Evolutionary conservation across 2,113 vertebrate species (phyloP), one percentile per base, ranked within the genome.

Genomic region (Takifugu bimaculatus): DNA sequence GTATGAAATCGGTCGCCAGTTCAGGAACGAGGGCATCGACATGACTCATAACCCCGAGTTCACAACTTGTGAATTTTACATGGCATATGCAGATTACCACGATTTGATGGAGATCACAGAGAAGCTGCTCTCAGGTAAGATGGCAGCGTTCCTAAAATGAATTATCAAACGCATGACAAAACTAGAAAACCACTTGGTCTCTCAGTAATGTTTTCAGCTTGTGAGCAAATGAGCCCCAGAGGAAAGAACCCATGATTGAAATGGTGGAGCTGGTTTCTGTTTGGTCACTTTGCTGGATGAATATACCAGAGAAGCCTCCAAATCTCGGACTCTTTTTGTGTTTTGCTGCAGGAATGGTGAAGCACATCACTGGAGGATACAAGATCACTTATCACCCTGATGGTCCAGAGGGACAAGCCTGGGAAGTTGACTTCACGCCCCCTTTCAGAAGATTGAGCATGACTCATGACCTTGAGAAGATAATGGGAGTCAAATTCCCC

Each of bases 41-140:
- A 88, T 99, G 55, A 98, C 96, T 53, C 97, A 99, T 75, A 99
- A 99, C 77, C 97, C 97, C 10, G 97, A 99, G 82, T 99, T 99
- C 84, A 99, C 97, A 62, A 99, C 97, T 55, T 99, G 96, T 79
- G 97, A 99, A 67, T 99, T 99, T 83, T 99, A 99, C 57, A 99
- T 99, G 97, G 97, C 97, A 4, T 99, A 98, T 35, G 97, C 97
- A 0, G 97, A 99, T 83, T 99, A 99, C 83, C 55, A 93, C 0
- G 96, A 99, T 79, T 79, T 99, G 86, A 99, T 99, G 93, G 94
- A 97, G 4, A 94, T 99, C 75, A 99, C 97, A 0, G 97, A 99
- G 86, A 97, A 94, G 68, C 76, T 99, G 59, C 82, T 99, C 60
- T 94, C 97, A 87, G 97, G 97, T 98, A 39, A 1, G 7, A 39